Evolutionary conservation across 2,113 vertebrate species (phyloP).

Genomic region (Junco hyemalis): DNA sequence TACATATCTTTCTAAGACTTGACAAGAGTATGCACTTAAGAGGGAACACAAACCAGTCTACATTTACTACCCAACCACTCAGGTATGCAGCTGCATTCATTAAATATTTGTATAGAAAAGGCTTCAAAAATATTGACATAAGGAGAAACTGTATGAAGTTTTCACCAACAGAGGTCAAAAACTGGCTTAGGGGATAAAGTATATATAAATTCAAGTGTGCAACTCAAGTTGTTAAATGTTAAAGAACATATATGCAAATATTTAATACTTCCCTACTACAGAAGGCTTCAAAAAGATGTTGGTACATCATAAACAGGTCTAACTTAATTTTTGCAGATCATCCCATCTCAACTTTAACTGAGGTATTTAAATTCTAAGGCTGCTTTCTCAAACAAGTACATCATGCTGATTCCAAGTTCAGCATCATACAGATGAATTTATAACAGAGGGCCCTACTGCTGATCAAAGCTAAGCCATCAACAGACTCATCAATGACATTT

Average conservation of each 20-base stretch:
- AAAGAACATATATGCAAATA: not conserved
- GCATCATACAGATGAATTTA: not conserved
- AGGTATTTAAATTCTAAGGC: not conserved
- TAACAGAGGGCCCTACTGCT: not conserved
- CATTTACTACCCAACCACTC: not conserved
- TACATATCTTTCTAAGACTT: not conserved
- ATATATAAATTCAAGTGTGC: not conserved
- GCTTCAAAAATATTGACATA: constrained; percentile 13
- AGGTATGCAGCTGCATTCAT: constrained; percentile 17
- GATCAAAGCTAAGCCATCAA: not conserved
- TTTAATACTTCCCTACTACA: not conserved
- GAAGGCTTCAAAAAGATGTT: not conserved
- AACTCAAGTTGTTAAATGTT: not conserved
- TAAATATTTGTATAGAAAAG: constrained; percentile 45
- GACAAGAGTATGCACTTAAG: not conserved
- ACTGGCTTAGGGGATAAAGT: not conserved
- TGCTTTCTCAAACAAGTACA: not conserved
- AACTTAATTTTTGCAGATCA: not conserved
- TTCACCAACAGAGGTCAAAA: not conserved
- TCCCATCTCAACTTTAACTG: not conserved
- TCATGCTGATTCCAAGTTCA: not conserved
- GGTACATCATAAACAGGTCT: not conserved
- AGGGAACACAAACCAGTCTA: not conserved
- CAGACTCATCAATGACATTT: not conserved
- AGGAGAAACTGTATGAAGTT: not conserved